Evolutionary conservation across 23 tunicate species (phyloP).

Genomic region (Clavelina lepadiformis): DNA sequence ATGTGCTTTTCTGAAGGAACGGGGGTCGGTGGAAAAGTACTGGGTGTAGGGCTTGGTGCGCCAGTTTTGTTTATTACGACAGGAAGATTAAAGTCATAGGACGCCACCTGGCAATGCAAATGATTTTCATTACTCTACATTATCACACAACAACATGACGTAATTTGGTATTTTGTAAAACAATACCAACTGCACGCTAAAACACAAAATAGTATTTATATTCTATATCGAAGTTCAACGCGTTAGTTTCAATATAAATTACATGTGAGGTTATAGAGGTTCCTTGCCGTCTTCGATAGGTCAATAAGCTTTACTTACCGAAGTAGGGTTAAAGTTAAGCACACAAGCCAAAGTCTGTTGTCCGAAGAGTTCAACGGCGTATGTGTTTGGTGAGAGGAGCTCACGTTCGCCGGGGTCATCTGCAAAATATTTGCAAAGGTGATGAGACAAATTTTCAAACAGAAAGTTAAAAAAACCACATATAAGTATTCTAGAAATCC

Average conservation of each 20-base stretch:
- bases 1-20: constrained; percentile 80
- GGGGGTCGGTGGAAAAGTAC: constrained; percentile 83
- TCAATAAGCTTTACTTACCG: constrained; percentile 43
- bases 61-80: constrained; percentile 84
- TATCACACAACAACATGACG: too few species aligned
- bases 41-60: constrained; percentile 87
- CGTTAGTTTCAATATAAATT: too few species aligned
- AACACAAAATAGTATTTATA: too few species aligned
- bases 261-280: too few species aligned
- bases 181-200: too few species aligned
- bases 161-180: too few species aligned
- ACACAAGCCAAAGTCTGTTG: constrained; percentile 55
- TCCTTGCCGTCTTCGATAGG: neutral
- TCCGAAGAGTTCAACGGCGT: constrained; percentile 56
- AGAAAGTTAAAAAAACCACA: too few species aligned
- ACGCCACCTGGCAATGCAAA: constrained; percentile 73
- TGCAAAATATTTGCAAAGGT: too few species aligned
- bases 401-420: constrained; percentile 38
- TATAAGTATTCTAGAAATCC: too few species aligned
- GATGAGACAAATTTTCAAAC: too few species aligned
- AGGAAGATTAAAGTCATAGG: constrained; percentile 85
- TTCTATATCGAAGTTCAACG: too few species aligned
- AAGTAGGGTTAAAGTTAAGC: constrained; percentile 61
- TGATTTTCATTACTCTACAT: too few species aligned
- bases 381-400: constrained; percentile 31